Base-by-base conservation (phyloP, 2,797 vertebrate species). In the Coendou prehensilis region DNA sequence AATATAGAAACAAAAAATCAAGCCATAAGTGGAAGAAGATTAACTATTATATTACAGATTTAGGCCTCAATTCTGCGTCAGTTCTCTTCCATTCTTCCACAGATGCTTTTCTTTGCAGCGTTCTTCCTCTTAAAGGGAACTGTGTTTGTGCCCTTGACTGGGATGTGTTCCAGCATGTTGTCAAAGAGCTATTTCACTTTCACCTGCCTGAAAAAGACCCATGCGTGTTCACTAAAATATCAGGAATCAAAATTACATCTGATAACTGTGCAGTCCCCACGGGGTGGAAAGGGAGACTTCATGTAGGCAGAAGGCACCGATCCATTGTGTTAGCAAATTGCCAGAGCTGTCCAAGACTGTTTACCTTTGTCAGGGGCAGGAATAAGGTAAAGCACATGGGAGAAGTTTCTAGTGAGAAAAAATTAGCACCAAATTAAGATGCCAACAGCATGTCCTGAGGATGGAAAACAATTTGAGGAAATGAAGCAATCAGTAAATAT, bases 171-270 rank as follows among this genome's bases (percentile, higher is more conserved):
- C 97, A 97, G 84, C 90, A 61, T 93, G 92, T 97, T 98, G 97
- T 98, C 97, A 98, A 94, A 98, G 96, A 98, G 92, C 81, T 3
- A n/a, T 97, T 98, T 98, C 87, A 96, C 95, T 96, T 95, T 98
- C 97, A 96, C 76, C 79, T 92, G 91, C 91, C 89, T 97, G 91
- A 95, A 94, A 91, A 56, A 97, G 75, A 95, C 87, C 78, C 93
- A 64, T 75, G 98, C 91, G 83, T 54, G 78, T 97, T 87, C 98
- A 96, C 95, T 98, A 98, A 98, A 98, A 97, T 98, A 98, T 69
- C 94, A 98, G 96, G 97, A 97, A 97, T 98, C 83, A 79, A 98
- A 98, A 98, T 98, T 97, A 97, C 95, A 98, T 96, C 96, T 98
- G 98, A 98, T 97, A 90, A 94, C 91, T 97, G 23, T 56, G 84